Evolutionary conservation across 2,113 vertebrate genomes (phyloP), one percentile per base, ranked within the genome.

Genomic region (Polypterus bichir): DNA sequence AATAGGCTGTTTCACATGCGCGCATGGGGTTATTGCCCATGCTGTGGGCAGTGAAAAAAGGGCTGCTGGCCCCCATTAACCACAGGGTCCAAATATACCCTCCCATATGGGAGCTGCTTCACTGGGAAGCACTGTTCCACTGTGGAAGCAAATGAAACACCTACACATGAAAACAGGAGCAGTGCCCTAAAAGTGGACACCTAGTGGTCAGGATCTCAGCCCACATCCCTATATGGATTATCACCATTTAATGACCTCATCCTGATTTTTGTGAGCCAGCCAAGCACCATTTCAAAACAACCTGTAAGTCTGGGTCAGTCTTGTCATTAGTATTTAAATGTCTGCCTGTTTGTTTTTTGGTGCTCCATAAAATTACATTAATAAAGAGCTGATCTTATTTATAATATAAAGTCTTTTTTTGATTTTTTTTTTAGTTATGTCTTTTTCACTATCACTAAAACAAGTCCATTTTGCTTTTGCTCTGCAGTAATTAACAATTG

Each of bases 211-310:
- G 27, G 27, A 27, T 27, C 27, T 27, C 27, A 27, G 27, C 27
- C 27, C 27, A 86, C 77, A 82, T 68, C 78, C 76, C 76, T 69
- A 54, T 74, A 74, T 77, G 5, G 71, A 76, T 78, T 83, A 44
- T 61, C 75, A 75, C 60, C 66, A 77, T 74, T 79, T 79, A 81
- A 67, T 80, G 72, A 83, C 73, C 75, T 74, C 67, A 68, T 72
- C 27, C 27, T 73, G 79, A 82, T 79, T 75, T 81, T 77, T 81
- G 74, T 75, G 81, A 82, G 76, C 88, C 92, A 93, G 92, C 90
- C 91, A 82, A 88, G 79, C 83, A 85, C 69, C 82, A 79, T 83
- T 85, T 80, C 88, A 89, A 75, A 85, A 71, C 69, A 81, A 78
- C 65, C 62, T 4, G 68, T 75, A 62, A 49, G 65, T 68, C 57